phyloP scores from a whole-genome alignment of 2,797 vertebrate species.

The Scarus forsteni region DNA sequence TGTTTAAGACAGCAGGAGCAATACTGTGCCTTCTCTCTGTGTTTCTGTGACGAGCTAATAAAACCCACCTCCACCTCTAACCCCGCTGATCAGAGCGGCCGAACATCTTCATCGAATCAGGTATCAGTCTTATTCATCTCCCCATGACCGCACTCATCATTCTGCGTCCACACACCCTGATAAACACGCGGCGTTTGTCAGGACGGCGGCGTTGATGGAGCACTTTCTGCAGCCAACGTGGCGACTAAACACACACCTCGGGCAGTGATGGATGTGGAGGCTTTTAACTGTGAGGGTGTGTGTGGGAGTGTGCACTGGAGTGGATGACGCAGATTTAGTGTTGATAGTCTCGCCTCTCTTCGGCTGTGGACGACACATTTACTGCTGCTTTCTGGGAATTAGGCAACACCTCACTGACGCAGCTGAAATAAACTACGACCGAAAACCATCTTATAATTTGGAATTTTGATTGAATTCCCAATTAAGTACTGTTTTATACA shows the following conservation, averaged over 20 bases:
- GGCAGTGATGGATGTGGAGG: slow-evolving; percentile 67
- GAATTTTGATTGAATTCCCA: too few species aligned
- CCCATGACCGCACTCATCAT: slow-evolving; percentile 40
- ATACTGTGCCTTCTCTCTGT: neutral
- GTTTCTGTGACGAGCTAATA: slow-evolving; percentile 30
- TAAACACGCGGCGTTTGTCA: slow-evolving; percentile 47
- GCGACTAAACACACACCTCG: slow-evolving; percentile 66
- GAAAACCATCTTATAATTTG: too few species aligned
- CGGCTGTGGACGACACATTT: slow-evolving; percentile 18
- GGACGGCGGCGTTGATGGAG: slow-evolving; percentile 67
- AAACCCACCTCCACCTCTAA: slow-evolving; percentile 44
- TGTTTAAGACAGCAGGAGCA: neutral
- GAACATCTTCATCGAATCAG: slow-evolving; percentile 42
- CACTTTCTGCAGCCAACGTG: slow-evolving; percentile 65
- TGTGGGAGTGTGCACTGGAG: slow-evolving; percentile 5
- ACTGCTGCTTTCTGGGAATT: slow-evolving; percentile 3
- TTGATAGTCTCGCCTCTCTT: slow-evolving; percentile 2
- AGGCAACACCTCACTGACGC: neutral
- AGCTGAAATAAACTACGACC: neutral
- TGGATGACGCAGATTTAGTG: slow-evolving; percentile 21
- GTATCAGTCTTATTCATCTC: slow-evolving; percentile 47
- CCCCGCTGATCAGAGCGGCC: neutral
- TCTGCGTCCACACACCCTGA: slow-evolving; percentile 16
- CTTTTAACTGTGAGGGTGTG: slow-evolving; percentile 3
- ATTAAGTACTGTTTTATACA: too few species aligned